These are phyloP conservation scores for Drepana falcataria DNA, from an alignment of 2,888 invertebrate genomes.

Conservation along the genomic window DNA sequence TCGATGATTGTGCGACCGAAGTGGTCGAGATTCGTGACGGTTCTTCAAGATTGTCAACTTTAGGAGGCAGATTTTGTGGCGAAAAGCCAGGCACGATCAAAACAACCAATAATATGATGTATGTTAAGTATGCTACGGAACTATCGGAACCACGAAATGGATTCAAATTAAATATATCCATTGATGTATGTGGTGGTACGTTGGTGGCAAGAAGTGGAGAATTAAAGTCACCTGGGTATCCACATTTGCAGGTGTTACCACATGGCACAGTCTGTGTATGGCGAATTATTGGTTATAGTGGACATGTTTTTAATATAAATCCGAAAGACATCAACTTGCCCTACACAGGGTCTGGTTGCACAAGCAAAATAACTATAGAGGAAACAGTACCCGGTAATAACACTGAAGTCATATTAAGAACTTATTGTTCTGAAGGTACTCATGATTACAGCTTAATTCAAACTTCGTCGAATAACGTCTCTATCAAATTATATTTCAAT, in stretches of 20 bases:
- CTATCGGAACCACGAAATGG: conserved; percentile 85
- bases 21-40: conserved; percentile 92
- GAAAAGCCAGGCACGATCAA: conserved; percentile 79
- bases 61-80: conserved; percentile 83
- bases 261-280: conserved; percentile 84
- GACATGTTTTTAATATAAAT: conserved; percentile 36
- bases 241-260: conserved; percentile 70
- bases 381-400: conserved; percentile 46
- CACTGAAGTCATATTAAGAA: conserved; percentile 37
- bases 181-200: conserved; percentile 83
- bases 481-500: conserved; percentile 48
- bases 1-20: conserved; percentile 64
- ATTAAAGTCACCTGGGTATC: conserved; percentile 84
- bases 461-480: conserved; percentile 50
- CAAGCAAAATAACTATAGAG: conserved; percentile 53
- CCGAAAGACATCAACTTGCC: conserved; percentile 44
- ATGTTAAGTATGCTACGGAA: conserved; percentile 85
- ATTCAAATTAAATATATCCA: conserved; percentile 84
- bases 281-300: conserved; percentile 75
- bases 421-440: conserved; percentile 37
- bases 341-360: conserved; percentile 45
- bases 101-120: conserved; percentile 82
- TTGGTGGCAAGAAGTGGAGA: conserved; percentile 78
- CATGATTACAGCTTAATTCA: conserved; percentile 28
- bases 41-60: conserved; percentile 81